Percentiles rank a stretch among this genome's conserved stretches.
phyloP scores from a whole-genome alignment of 2,797 vertebrate genomes.

The Poecilia velifera region DNA sequence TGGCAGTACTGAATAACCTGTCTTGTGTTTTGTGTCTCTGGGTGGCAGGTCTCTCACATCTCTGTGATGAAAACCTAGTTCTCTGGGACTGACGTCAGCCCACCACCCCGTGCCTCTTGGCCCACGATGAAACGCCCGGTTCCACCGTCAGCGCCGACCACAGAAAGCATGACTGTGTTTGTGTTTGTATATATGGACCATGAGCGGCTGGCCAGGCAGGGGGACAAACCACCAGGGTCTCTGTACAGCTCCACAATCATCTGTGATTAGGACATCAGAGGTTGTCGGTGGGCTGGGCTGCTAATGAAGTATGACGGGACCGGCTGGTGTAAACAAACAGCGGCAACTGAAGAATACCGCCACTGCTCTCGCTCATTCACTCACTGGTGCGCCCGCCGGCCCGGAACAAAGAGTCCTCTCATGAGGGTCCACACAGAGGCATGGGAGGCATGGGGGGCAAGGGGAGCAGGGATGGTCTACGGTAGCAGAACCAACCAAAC shows the following conservation, averaged over 20 bases:
- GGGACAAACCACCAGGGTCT: slow-evolving; percentile 58
- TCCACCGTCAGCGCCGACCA: slow-evolving; percentile 43
- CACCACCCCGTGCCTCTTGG: slow-evolving; percentile 70
- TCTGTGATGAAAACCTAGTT: slow-evolving; percentile 79
- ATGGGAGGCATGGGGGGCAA: slow-evolving; percentile 61
- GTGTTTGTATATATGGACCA: slow-evolving; percentile 41
- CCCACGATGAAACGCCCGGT: slow-evolving; percentile 71
- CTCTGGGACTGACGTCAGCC: slow-evolving; percentile 63
- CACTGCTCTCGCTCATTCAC: slow-evolving; percentile 70
- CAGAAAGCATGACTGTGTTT: slow-evolving; percentile 36
- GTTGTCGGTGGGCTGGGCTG: slow-evolving; percentile 76
- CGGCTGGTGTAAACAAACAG: slow-evolving; percentile 83
- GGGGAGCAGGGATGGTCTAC: slow-evolving; percentile 64
- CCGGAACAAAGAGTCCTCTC: slow-evolving; percentile 78
- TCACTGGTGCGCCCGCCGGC: slow-evolving; percentile 73
- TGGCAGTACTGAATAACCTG: slow-evolving; percentile 54
- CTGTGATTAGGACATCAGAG: slow-evolving; percentile 78
- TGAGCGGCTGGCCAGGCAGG: slow-evolving; percentile 57
- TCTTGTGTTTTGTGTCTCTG: slow-evolving; percentile 56
- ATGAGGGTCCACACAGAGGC: slow-evolving; percentile 74
- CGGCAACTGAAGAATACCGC: slow-evolving; percentile 78
- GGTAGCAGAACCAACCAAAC: slow-evolving; percentile 66
- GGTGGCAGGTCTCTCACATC: slow-evolving; percentile 78
- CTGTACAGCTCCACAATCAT: slow-evolving; percentile 69
- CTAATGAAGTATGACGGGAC: slow-evolving; percentile 83